A percentile compares a stretch with the other conserved stretches of the same genome.
phyloP scores from a whole-genome alignment of 2,113 vertebrate genomes.

The Parus major region DNA sequence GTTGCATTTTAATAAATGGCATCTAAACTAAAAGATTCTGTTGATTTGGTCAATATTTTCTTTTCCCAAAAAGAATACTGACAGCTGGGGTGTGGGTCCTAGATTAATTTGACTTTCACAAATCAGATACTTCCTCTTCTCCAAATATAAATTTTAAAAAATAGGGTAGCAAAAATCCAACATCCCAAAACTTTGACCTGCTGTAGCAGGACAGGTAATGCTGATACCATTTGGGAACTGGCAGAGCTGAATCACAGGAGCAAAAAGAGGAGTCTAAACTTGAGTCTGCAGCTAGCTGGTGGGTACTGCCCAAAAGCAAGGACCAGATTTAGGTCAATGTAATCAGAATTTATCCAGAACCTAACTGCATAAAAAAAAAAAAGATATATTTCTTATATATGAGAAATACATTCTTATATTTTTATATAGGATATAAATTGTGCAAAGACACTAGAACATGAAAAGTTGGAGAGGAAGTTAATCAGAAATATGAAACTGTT shows the following conservation, averaged over 20 bases:
- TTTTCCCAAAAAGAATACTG: not conserved
- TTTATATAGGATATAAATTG: not conserved
- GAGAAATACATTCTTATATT: not conserved
- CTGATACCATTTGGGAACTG: not conserved
- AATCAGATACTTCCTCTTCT: not conserved
- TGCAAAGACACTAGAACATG: not conserved
- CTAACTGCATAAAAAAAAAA: not conserved
- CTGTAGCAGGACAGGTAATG: not conserved
- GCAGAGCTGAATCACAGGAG: not conserved
- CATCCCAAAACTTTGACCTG: not conserved
- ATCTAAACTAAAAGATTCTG: slow-evolving; percentile 34
- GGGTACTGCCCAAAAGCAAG: not conserved
- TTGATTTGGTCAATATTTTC: not conserved
- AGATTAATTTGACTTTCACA: not conserved
- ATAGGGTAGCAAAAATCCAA: not conserved
- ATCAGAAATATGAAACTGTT: not conserved
- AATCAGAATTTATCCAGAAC: not conserved
- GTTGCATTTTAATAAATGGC: slow-evolving; percentile 58
- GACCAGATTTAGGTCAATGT: not conserved
- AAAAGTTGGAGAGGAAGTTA: not conserved
- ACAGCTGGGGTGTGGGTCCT: not conserved
- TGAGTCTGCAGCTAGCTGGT: not conserved
- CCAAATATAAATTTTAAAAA: not conserved
- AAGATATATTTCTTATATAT: not conserved
- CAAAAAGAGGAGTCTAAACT: not conserved